phyloP scores from a whole-genome alignment of 2,113 vertebrate species.

The Dascyllus trimaculatus region DNA sequence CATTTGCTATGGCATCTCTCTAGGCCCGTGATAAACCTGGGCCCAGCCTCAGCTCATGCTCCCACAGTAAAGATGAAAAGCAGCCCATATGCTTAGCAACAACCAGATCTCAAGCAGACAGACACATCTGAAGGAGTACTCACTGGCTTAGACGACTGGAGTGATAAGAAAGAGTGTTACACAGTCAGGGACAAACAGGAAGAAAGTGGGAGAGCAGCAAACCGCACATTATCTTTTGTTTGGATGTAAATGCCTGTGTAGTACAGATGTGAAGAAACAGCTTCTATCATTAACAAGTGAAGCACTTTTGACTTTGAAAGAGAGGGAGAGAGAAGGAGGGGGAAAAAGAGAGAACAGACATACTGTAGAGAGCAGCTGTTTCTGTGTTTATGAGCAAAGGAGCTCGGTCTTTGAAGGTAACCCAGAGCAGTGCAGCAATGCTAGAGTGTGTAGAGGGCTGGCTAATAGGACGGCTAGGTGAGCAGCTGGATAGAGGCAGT shows the following conservation, averaged over 20 bases:
- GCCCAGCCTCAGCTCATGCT: slow-evolving; percentile 46
- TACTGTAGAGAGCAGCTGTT: slow-evolving; percentile 85
- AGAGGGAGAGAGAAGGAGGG: slow-evolving; percentile 63
- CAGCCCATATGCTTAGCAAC: slow-evolving; percentile 62
- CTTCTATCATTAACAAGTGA: slow-evolving; percentile 81
- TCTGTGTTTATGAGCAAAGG: slow-evolving; percentile 82
- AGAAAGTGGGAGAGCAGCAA: slow-evolving; percentile 72
- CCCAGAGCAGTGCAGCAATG: slow-evolving; percentile 77
- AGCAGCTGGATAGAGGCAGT: slow-evolving; percentile 85
- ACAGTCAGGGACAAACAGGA: slow-evolving; percentile 71
- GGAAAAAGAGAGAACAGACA: slow-evolving; percentile 70
- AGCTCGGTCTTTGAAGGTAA: slow-evolving; percentile 84
- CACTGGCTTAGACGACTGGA: slow-evolving; percentile 52
- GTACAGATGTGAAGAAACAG: slow-evolving; percentile 78
- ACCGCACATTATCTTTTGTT: slow-evolving; percentile 81
- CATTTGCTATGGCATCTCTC: slow-evolving; percentile 52
- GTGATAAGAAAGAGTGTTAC: slow-evolving; percentile 69
- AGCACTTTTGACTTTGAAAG: slow-evolving; percentile 85
- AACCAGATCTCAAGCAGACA: slow-evolving; percentile 67
- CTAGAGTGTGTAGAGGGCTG: slow-evolving; percentile 72
- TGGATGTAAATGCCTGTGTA: slow-evolving; percentile 80
- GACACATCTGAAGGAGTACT: slow-evolving; percentile 72
- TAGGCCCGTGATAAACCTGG: slow-evolving; percentile 59
- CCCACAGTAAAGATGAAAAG: slow-evolving; percentile 70
- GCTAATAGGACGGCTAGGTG: slow-evolving; percentile 85